These are phyloP conservation scores for Pharmacophagus antenor DNA, from an alignment of 2,888 invertebrate genomes.

Conservation along the genomic window DNA sequence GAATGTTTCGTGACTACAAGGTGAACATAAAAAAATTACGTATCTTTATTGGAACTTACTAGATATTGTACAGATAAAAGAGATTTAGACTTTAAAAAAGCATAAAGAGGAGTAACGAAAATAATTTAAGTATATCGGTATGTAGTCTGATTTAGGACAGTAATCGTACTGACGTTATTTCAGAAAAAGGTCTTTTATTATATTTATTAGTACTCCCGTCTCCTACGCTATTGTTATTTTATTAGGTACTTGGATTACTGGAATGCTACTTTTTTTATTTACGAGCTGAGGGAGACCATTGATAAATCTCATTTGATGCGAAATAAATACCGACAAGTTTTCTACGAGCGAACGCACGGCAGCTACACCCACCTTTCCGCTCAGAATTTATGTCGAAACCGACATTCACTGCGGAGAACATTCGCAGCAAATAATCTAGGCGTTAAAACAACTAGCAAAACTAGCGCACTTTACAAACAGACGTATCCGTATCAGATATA, in stretches of 20 bases:
- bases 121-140: too few relatives aligned
- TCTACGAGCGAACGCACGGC: conserved; percentile 62
- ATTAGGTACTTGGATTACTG: conserved; percentile 16
- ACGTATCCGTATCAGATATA: conserved; percentile 79
- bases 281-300: conserved; percentile 51
- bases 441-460: conserved; percentile 77
- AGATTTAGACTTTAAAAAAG: too few relatives aligned
- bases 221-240: conserved; percentile 20
- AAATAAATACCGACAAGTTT: conserved; percentile 66
- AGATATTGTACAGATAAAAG: neutral
- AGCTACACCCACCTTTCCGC: conserved; percentile 78
- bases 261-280: conserved; percentile 43
- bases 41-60: neutral
- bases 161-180: too few relatives aligned
- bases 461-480: conserved; percentile 79
- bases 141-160: too few relatives aligned
- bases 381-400: conserved; percentile 78
- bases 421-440: conserved; percentile 76
- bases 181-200: too few relatives aligned
- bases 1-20: neutral
- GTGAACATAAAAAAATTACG: neutral
- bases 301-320: conserved; percentile 60
- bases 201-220: too few relatives aligned
- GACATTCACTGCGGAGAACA: conserved; percentile 72
- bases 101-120: too few relatives aligned